Conservation (phyloP, 2,797 vertebrate species). For the Xiphorhynchus erythropygius region DNA sequence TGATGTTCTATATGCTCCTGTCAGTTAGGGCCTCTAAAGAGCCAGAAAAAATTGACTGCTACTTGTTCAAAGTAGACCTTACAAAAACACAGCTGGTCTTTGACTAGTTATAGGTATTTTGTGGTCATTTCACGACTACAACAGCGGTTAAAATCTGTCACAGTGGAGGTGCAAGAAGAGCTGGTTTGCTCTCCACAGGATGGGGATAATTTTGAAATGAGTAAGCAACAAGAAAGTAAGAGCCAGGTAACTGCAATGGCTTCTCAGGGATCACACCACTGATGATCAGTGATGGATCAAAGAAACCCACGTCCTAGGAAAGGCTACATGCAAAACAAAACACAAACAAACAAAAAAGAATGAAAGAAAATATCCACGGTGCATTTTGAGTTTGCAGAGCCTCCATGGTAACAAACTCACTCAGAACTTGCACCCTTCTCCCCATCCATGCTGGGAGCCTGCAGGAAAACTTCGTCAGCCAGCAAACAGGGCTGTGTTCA, state of each 20-base stretch:
- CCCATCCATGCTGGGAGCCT: accelerated
- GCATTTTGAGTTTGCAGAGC: not conserved
- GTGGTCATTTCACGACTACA: not conserved
- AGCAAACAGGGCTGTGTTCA: not conserved
- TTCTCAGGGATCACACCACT: not conserved
- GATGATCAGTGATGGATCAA: not conserved
- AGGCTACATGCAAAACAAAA: not conserved
- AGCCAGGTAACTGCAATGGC: not conserved
- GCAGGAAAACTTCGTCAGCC: not conserved
- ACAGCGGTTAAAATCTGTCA: not conserved
- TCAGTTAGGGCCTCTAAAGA: constrained; percentile 23
- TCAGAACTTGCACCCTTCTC: not conserved
- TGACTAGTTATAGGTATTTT: not conserved
- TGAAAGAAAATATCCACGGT: not conserved
- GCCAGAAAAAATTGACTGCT: not conserved
- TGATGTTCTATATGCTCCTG: not conserved
- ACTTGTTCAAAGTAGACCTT: constrained; percentile 26
- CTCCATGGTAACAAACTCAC: not conserved
- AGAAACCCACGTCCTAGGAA: not conserved
- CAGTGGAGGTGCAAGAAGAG: not conserved
- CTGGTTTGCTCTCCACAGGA: not conserved
- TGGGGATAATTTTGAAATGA: not conserved
- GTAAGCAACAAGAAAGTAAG: not conserved
- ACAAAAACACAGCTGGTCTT: constrained; percentile 46
- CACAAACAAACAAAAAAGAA: not conserved